These are phyloP conservation scores for Apodemus speciosus DNA, from an alignment of 2,113 vertebrate species.

Conservation along the genomic window DNA sequence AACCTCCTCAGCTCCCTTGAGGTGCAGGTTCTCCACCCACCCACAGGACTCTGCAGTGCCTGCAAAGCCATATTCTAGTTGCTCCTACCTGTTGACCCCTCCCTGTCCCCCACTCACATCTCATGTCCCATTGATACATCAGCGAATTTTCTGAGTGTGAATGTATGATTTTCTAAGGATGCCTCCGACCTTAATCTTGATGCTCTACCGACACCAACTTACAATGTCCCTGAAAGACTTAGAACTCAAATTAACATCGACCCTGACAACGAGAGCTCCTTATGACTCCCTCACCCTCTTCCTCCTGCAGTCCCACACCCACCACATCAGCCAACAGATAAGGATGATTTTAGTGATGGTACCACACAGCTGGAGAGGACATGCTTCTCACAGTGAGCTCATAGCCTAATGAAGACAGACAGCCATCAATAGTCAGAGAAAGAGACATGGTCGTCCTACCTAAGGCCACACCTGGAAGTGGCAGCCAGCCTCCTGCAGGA, in stretches of 20 bases:
- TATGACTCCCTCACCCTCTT: neutral
- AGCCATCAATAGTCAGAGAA: neutral
- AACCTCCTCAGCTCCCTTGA: neutral
- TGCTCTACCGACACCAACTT: too few relatives aligned
- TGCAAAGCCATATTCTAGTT: too few relatives aligned
- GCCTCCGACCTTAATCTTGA: neutral
- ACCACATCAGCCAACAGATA: neutral
- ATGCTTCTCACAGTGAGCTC: neutral
- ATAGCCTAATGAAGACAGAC: neutral
- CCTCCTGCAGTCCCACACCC: rapidly evolving
- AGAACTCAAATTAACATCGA: neutral
- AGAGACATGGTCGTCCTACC: neutral
- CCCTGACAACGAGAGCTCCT: neutral
- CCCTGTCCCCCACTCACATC: neutral
- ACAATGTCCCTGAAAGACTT: neutral
- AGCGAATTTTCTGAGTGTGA: neutral
- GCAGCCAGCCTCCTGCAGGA: too few relatives aligned
- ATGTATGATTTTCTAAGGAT: neutral
- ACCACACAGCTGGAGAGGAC: too few relatives aligned
- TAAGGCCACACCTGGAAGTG: neutral
- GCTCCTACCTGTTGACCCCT: neutral
- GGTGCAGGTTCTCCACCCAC: neutral
- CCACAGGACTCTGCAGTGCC: neutral
- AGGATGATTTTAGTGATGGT: neutral
- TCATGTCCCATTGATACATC: neutral